Evolutionary conservation across 2,113 vertebrate genomes (phyloP).

Genomic region (Pteronura brasiliensis): DNA sequence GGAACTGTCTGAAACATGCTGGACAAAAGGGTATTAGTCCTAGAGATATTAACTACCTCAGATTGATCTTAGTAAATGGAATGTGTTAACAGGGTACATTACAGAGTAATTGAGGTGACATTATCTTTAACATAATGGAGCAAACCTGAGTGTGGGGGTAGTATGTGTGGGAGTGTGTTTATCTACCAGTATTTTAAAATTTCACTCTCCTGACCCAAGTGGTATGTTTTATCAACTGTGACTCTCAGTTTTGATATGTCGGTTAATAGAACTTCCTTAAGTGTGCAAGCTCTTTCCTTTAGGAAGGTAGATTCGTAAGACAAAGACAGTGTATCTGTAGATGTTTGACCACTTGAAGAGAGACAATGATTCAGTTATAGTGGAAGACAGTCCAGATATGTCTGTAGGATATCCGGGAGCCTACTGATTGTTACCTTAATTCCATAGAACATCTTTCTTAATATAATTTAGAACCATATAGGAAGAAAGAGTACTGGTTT

Average conservation of each 20-base stretch:
- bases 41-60: not conserved
- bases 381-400: not conserved
- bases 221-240: not conserved
- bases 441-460: not conserved
- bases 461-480: not conserved
- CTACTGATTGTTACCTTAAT: not conserved
- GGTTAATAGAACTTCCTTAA: not conserved
- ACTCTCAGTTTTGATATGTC: not conserved
- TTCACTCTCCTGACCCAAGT: not conserved
- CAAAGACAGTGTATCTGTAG: not conserved
- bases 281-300: not conserved
- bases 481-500: not conserved
- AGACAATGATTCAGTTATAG: not conserved
- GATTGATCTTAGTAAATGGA: not conserved
- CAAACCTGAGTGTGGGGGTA: not conserved
- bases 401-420: not conserved
- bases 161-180: not conserved
- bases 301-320: not conserved
- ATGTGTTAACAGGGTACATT: not conserved
- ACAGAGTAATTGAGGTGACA: not conserved
- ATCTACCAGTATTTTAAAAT: not conserved
- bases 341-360: not conserved
- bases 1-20: not conserved
- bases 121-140: not conserved
- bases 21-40: not conserved